phyloP scores from a whole-genome alignment of 2,888 invertebrate species.

The Corbicula japonica region DNA sequence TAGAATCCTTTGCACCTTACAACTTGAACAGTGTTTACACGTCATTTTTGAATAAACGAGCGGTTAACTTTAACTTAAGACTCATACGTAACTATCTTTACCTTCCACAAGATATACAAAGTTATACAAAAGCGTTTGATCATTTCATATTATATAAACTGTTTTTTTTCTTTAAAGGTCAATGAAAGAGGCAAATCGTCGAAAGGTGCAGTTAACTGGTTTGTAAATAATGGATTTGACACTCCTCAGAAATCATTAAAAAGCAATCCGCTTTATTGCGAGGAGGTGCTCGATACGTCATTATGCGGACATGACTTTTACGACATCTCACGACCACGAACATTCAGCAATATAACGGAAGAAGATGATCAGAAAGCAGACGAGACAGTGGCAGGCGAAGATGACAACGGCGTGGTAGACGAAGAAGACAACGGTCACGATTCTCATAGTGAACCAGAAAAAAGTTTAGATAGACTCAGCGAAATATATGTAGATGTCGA shows the following conservation, averaged over 20 bases:
- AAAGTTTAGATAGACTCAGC: constrained; percentile 40
- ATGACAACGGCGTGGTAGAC: neutral
- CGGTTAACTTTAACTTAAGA: too few species aligned
- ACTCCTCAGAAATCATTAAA: constrained; percentile 5
- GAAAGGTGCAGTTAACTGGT: constrained; percentile 35
- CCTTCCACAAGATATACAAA: too few species aligned
- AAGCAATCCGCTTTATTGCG: constrained; percentile 43
- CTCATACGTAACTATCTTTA: too few species aligned
- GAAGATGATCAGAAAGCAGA: constrained; percentile 18
- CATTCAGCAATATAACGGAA: constrained; percentile 34
- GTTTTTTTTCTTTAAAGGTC: constrained; percentile 9
- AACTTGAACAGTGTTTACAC: too few species aligned
- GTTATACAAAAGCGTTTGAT: too few species aligned
- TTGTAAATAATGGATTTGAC: constrained; percentile 42
- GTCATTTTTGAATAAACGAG: too few species aligned
- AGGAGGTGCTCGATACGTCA: constrained; percentile 24
- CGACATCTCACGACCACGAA: constrained; percentile 6
- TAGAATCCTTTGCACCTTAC: too few species aligned
- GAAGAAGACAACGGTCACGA: neutral
- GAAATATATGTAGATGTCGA: constrained; percentile 60
- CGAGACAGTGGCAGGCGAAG: neutral
- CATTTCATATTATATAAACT: neutral
- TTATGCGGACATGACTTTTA: neutral
- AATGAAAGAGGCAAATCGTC: constrained; percentile 12
- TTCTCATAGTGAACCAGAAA: constrained; percentile 9